These are phyloP conservation scores for Phallusia fumigata DNA, from an alignment of 23 tunicate species.

Conservation along the genomic window DNA sequence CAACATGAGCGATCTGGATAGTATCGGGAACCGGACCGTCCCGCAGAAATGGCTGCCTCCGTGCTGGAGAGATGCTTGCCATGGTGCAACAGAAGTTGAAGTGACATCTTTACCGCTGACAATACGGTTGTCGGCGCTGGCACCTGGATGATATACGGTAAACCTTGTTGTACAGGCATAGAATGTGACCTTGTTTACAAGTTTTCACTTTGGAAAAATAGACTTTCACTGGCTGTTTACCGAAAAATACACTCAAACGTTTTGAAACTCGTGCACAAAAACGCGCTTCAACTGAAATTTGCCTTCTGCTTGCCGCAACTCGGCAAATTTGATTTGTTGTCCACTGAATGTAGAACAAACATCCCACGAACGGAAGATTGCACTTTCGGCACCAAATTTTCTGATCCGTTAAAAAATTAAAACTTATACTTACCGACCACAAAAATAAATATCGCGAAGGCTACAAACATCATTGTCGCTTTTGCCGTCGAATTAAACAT, in stretches of 20 bases:
- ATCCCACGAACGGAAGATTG: too few species aligned
- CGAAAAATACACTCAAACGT: too few species aligned
- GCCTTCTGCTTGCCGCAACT: too few species aligned
- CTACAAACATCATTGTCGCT: neutral
- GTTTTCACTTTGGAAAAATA: too few species aligned
- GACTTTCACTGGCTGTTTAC: too few species aligned
- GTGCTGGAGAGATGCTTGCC: conserved; percentile 51
- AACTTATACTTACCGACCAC: neutral
- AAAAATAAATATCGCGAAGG: neutral
- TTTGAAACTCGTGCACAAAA: too few species aligned
- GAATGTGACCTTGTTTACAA: neutral
- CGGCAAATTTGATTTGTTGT: too few species aligned
- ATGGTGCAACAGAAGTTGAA: conserved; percentile 30
- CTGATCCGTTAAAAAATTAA: too few species aligned
- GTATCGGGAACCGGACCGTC: conserved; percentile 42
- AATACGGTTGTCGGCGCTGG: conserved; percentile 26
- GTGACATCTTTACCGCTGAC: conserved; percentile 43
- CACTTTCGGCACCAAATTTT: too few species aligned
- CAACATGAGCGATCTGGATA: conserved; percentile 33
- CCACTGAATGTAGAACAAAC: too few species aligned
- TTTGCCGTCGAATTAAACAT: neutral
- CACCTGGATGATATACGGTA: neutral
- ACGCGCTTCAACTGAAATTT: too few species aligned
- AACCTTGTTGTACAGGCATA: too few species aligned
- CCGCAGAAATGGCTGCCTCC: conserved; percentile 57